These are phyloP conservation scores for Myxocyprinus asiaticus DNA, from an alignment of 2,113 vertebrate genomes.

Conservation along the genomic window DNA sequence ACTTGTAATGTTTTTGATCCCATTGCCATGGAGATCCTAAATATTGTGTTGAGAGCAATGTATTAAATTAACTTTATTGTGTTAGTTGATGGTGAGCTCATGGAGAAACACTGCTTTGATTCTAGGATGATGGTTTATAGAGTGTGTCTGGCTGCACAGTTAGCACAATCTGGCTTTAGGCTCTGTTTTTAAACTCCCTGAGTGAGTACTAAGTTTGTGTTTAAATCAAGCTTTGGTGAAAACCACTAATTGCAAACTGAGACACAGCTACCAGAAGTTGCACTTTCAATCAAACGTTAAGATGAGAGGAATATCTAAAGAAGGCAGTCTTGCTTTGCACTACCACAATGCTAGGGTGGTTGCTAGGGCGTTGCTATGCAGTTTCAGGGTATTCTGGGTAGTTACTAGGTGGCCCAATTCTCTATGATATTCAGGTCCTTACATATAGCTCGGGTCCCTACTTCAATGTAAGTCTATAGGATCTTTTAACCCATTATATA, in stretches of 20 bases:
- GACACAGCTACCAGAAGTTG: slow-evolving; percentile 46
- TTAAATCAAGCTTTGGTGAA: slow-evolving; percentile 57
- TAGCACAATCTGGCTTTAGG: slow-evolving; percentile 12
- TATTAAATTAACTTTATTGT: slow-evolving; percentile 22
- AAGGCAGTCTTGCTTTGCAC: too few species aligned
- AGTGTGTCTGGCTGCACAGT: slow-evolving; percentile 38
- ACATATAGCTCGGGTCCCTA: too few species aligned
- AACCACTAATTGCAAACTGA: slow-evolving; percentile 62
- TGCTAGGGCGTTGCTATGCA: too few species aligned
- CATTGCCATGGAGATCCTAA: slow-evolving; percentile 30
- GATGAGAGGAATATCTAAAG: too few species aligned
- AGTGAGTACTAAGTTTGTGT: slow-evolving; percentile 29
- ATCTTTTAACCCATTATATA: too few species aligned
- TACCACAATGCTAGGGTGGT: too few species aligned
- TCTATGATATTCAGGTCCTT: too few species aligned
- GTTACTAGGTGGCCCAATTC: too few species aligned
- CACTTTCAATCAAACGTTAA: slow-evolving; percentile 25
- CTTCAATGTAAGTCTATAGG: too few species aligned
- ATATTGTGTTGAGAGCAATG: slow-evolving; percentile 32
- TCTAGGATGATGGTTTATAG: slow-evolving; percentile 25
- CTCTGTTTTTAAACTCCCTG: slow-evolving; percentile 37
- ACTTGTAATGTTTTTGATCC: slow-evolving; percentile 35
- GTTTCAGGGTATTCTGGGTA: too few species aligned
- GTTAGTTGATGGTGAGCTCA: slow-evolving; percentile 19
- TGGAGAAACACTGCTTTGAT: not conserved